Evolutionary conservation across 2,888 invertebrate genomes (phyloP), one percentile per base, ranked within the genome.

Genomic region (Aproaerema taeniolella): DNA sequence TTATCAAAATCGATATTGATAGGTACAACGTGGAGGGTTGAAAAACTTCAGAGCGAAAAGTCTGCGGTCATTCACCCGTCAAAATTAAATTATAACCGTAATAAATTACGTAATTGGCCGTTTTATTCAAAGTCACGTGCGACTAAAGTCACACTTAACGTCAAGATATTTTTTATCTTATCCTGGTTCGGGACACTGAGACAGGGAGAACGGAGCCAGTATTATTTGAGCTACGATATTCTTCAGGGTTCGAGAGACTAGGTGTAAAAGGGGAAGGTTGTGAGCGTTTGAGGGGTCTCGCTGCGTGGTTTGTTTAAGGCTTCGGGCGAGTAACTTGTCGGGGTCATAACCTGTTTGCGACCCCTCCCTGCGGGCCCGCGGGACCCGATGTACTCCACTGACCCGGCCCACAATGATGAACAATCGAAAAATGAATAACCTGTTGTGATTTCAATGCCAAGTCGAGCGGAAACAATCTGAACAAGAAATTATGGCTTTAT

Each of bases 321-420:
- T 79, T 74, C 73, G 73, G 77, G 74, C 82, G 72, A 83, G 82
- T 80, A 79, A 82, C 80, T 85, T 78, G 83, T 81, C 80, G 82
- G 78, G 85, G 85, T 85, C 85, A 85, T 82, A 85, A 83, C 85
- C 85, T 85, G 85, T 83, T 83, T 81, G 81, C 80, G 85, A 83
- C 85, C 85, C 83, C 78, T 79, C 81, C 74, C 80, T 73, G 61
- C 66, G 77, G 76, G 77, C 75, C 68, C 71, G 67, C 67, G 58
- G 61, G 61, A 61, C 67, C 60, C 57, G 59, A 63, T 70, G 78
- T 78, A 73, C 77, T 76, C 73, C 65, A 76, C 66, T 80, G 75
- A 78, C 81, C 78, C 69, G 70, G 61, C 53, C 55, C 50, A 36
- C 50, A 55, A 57, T 60, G 53, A 61, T 53, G 56, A 67, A 67